A percentile compares a stretch with the other conserved stretches of the same genome.
Conservation (phyloP, 1,140 invertebrate genomes). For the Acromyrmex charruanus region DNA sequence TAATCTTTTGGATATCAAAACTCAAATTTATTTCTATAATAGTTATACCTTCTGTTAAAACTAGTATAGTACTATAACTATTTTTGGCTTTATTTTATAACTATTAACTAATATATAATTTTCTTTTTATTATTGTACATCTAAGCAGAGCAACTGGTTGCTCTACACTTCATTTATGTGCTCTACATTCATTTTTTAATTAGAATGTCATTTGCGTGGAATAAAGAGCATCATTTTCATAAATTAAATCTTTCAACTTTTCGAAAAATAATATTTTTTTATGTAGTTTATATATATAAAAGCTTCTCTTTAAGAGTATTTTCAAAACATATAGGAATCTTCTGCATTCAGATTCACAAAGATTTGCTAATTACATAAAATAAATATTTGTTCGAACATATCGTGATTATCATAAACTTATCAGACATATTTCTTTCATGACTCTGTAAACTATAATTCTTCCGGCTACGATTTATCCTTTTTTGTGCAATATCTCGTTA, state of each 20-base stretch:
- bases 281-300: neutral
- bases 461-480: constrained; percentile 1
- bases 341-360: neutral
- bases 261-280: neutral
- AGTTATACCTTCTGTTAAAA: no score
- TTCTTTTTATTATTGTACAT: no score
- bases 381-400: constrained; percentile 6
- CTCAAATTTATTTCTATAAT: no score
- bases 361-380: constrained; percentile 20
- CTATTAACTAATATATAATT: no score
- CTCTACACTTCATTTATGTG: neutral
- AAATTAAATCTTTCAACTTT: neutral
- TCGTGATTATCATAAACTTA: constrained; percentile 1
- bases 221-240: neutral
- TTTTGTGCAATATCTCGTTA: constrained; percentile 15
- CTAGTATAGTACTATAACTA: no score
- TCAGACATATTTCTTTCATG: constrained; percentile 11
- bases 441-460: neutral
- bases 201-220: neutral
- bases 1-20: no score
- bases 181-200: neutral
- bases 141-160: no score
- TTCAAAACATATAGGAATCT: neutral
- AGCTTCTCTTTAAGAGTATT: neutral
- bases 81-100: no score